Conservation (phyloP, 2,113 vertebrate species). For the Saccopteryx leptura region DNA sequence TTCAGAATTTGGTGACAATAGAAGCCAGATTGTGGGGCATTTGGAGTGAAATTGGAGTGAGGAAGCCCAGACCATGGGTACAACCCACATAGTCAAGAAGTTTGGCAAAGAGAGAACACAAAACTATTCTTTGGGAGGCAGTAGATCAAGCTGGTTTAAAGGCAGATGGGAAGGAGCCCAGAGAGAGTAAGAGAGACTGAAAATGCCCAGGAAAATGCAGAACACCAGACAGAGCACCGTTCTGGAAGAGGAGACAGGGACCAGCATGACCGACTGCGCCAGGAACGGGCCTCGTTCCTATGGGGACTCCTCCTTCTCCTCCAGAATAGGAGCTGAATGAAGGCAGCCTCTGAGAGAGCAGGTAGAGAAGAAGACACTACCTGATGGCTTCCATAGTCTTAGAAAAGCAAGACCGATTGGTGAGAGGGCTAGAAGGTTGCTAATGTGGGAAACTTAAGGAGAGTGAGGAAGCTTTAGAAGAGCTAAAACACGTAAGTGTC, state of each 20-base stretch:
- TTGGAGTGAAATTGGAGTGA: not conserved
- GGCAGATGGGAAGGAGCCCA: not conserved
- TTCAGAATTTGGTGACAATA: constrained; percentile 5
- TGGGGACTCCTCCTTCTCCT: not conserved
- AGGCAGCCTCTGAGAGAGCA: not conserved
- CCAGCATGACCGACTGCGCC: not conserved
- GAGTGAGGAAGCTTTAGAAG: not conserved
- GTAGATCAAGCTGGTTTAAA: not conserved
- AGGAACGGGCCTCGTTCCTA: not conserved
- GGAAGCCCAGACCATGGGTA: not conserved
- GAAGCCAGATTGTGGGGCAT: constrained; percentile 66
- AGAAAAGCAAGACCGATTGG: not conserved
- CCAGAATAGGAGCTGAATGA: not conserved
- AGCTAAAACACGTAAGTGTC: not conserved
- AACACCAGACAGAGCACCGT: not conserved
- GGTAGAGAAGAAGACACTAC: not conserved
- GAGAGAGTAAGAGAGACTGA: not conserved
- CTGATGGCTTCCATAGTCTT: not conserved
- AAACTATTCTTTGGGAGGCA: constrained; percentile 8
- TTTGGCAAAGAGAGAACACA: constrained; percentile 37
- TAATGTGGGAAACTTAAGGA: not conserved
- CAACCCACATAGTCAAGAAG: constrained; percentile 31
- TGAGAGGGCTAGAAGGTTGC: not conserved
- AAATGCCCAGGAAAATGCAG: not conserved
- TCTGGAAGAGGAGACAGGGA: not conserved